phyloP scores from a whole-genome alignment of 2,888 invertebrate genomes.

The Oeneis ivallda region DNA sequence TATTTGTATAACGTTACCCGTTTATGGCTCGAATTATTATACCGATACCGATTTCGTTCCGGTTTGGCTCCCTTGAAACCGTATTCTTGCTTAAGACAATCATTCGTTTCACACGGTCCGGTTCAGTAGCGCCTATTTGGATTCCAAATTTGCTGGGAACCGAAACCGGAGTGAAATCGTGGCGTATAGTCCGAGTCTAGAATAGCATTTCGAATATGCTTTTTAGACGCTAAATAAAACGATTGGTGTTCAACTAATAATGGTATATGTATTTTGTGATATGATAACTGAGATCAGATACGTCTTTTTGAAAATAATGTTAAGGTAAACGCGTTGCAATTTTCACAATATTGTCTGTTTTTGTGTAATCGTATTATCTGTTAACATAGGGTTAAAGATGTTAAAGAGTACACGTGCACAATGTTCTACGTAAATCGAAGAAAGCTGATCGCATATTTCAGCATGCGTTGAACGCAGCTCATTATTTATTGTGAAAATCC shows the following conservation, averaged over 20 bases:
- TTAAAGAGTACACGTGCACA: slow-evolving; percentile 64
- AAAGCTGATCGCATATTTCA: neutral
- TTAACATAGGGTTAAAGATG: slow-evolving; percentile 64
- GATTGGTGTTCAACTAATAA: slow-evolving; percentile 41
- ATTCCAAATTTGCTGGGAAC: neutral
- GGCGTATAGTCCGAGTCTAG: neutral
- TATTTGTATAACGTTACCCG: slow-evolving; percentile 7
- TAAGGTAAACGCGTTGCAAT: slow-evolving; percentile 64
- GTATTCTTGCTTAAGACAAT: neutral
- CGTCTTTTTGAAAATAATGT: slow-evolving; percentile 53
- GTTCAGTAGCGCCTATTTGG: neutral
- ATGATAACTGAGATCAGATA: slow-evolving; percentile 50
- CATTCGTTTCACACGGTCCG: neutral
- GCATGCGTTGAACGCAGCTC: neutral
- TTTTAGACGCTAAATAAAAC: slow-evolving; percentile 42
- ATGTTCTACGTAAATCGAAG: slow-evolving; percentile 57
- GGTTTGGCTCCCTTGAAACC: neutral
- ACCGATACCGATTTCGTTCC: slow-evolving; percentile 1
- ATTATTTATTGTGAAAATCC: neutral
- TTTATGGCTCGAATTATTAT: neutral
- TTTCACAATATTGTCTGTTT: slow-evolving; percentile 61
- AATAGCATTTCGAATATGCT: slow-evolving; percentile 33
- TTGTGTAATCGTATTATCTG: slow-evolving; percentile 68
- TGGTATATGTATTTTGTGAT: slow-evolving; percentile 44
- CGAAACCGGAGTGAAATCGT: slow-evolving; percentile 1